These are phyloP conservation scores for Isaurus tuberculatus DNA, from an alignment of 92 coral and sea anemone genomes.

Conservation along the genomic window DNA sequence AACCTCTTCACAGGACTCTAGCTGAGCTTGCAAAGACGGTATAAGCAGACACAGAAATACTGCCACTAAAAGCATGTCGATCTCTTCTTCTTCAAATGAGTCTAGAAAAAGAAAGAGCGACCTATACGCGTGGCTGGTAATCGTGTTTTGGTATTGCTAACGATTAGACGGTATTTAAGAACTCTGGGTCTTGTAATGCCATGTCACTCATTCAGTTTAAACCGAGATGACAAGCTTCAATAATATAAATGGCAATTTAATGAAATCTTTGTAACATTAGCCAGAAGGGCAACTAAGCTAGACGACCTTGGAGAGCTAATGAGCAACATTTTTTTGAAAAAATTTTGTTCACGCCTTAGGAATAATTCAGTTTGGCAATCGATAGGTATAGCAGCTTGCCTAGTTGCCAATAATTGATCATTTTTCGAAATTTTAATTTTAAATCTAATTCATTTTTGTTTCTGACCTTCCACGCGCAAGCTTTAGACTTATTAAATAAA, in stretches of 20 bases:
- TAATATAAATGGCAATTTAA: slow-evolving; percentile 25
- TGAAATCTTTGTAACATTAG: slow-evolving; percentile 26
- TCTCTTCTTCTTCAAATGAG: slow-evolving; percentile 25
- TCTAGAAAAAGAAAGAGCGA: neutral
- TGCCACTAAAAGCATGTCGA: neutral
- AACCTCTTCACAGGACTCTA: slow-evolving; percentile 36
- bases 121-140: slow-evolving; percentile 21
- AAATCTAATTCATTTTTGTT: no score
- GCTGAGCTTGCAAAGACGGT: neutral
- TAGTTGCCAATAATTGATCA: no score
- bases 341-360: neutral
- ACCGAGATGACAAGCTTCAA: slow-evolving; percentile 39
- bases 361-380: neutral
- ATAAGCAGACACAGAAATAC: slow-evolving; percentile 12
- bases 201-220: slow-evolving; percentile 23
- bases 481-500: no score
- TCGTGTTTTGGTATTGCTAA: slow-evolving; percentile 26
- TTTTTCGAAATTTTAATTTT: no score
- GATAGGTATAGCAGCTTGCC: neutral
- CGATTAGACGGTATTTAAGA: slow-evolving; percentile 45
- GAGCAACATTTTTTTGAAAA: neutral
- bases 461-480: no score
- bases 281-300: slow-evolving; percentile 20
- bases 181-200: slow-evolving; percentile 34
- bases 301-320: neutral